phyloP scores from a whole-genome alignment of 1,140 invertebrate species.

The Drosophila mayri region DNA sequence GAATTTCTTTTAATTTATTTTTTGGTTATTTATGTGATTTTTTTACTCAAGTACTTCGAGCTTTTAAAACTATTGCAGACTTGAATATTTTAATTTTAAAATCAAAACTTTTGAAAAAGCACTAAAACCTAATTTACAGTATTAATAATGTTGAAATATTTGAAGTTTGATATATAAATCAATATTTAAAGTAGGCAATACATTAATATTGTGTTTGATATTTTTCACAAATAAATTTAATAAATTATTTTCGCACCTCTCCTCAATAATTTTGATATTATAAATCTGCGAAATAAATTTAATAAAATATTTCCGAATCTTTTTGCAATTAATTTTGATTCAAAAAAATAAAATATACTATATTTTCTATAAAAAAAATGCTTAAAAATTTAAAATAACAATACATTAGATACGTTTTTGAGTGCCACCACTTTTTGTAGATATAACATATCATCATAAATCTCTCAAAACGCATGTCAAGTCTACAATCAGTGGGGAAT shows the following conservation, averaged over 20 bases:
- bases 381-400: no score
- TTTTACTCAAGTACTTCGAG: not conserved
- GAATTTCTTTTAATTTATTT: not conserved
- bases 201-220: not conserved
- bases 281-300: no score
- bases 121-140: no score
- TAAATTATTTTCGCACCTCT: not conserved
- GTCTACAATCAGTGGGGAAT: no score
- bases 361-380: no score
- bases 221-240: not conserved
- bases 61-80: no score
- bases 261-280: accelerated
- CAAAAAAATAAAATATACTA: no score
- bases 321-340: no score
- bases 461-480: not conserved
- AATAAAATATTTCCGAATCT: no score
- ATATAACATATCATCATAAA: not conserved
- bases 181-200: not conserved
- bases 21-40: not conserved
- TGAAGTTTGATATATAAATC: not conserved
- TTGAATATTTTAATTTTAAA: not conserved
- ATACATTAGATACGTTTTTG: no score
- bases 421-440: no score
- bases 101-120: not conserved
- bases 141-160: not conserved